These are phyloP conservation scores for Dasypolia templi DNA, from an alignment of 2,888 invertebrate species.

Conservation along the genomic window DNA sequence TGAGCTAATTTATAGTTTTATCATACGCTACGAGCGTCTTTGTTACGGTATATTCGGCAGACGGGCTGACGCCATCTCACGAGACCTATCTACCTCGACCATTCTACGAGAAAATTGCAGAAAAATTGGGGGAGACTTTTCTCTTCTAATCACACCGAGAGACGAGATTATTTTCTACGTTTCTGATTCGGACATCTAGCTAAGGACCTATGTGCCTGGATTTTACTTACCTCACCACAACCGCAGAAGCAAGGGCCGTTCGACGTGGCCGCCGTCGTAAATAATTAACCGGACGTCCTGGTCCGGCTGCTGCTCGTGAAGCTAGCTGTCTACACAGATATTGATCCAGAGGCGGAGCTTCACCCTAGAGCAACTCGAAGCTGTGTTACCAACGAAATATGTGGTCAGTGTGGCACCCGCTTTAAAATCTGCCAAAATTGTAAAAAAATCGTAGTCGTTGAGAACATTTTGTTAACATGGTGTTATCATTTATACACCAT, in stretches of 20 bases:
- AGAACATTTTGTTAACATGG: background rate
- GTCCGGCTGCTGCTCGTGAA: background rate
- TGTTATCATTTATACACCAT: background rate
- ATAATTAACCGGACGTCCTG: background rate
- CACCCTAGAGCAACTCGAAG: background rate
- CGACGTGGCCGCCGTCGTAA: background rate
- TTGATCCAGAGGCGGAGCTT: slow-evolving; percentile 2
- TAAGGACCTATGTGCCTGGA: background rate
- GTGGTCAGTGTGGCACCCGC: background rate
- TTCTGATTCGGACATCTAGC: background rate
- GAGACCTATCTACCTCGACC: background rate
- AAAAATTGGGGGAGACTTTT: background rate
- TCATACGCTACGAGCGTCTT: background rate
- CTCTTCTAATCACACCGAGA: background rate
- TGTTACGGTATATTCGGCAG: background rate
- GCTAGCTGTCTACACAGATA: background rate
- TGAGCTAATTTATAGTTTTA: background rate
- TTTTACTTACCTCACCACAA: slow-evolving; percentile 4
- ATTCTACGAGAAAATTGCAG: background rate
- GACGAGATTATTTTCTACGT: background rate
- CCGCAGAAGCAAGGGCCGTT: background rate
- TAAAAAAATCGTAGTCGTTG: background rate
- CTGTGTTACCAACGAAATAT: slow-evolving; percentile 23
- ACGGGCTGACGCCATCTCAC: background rate
- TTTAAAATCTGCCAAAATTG: slow-evolving; percentile 3